Conservation (phyloP, 2,888 invertebrate genomes). For the Scrobipalpa costella region DNA sequence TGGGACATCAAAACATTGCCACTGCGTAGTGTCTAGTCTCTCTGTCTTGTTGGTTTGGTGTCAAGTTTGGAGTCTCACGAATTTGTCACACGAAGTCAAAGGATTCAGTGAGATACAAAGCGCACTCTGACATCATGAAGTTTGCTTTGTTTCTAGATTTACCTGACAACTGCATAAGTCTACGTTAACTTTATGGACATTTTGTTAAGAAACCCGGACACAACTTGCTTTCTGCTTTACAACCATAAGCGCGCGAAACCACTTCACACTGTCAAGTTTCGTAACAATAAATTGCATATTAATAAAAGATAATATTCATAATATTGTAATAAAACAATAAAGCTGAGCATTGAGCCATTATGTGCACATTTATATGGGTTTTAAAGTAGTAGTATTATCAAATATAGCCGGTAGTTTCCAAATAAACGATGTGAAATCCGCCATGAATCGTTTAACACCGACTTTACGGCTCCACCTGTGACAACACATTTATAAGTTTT, state of each 20-base stretch:
- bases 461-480: constrained; percentile 19
- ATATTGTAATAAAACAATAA: background rate
- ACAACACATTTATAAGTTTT: constrained; percentile 27
- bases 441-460: constrained; percentile 29
- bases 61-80: background rate
- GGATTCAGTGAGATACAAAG: background rate
- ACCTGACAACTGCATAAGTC: background rate
- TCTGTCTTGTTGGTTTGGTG: background rate
- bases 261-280: too few species aligned
- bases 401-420: constrained; percentile 22
- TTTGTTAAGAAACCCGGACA: background rate
- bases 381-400: constrained; percentile 21
- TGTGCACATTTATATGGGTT: constrained; percentile 11
- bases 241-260: too few species aligned
- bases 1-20: constrained; percentile 11
- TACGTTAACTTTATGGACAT: background rate
- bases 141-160: background rate
- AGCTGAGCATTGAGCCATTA: background rate
- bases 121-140: background rate
- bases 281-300: background rate
- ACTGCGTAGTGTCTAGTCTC: background rate
- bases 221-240: too few species aligned
- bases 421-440: constrained; percentile 21
- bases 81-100: constrained; percentile 17
- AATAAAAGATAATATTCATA: background rate